Conservation (phyloP, 2,113 vertebrate genomes). For the Microtus montanus region DNA sequence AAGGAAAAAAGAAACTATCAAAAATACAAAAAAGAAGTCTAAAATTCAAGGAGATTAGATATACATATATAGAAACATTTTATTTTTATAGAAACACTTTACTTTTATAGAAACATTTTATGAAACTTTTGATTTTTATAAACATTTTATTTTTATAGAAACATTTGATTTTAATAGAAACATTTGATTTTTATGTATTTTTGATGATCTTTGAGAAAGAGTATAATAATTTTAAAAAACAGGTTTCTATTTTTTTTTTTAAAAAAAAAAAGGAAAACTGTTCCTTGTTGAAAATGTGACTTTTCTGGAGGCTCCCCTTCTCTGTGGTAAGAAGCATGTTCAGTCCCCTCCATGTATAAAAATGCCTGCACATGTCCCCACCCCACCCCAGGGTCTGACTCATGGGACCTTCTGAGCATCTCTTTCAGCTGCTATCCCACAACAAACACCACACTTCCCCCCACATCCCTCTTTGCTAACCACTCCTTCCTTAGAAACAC, state of each 20-base stretch:
- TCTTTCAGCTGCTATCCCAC: not conserved
- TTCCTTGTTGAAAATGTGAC: not conserved
- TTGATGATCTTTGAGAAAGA: not conserved
- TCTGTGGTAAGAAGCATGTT: not conserved
- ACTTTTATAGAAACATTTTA: not conserved
- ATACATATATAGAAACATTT: not conserved
- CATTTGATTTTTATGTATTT: not conserved
- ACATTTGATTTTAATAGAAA: not conserved
- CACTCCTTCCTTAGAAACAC: not conserved
- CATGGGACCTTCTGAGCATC: not conserved
- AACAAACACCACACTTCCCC: slow-evolving; percentile 39
- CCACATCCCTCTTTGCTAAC: not conserved
- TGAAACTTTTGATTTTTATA: not conserved
- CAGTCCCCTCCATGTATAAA: not conserved
- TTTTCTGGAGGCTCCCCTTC: not conserved
- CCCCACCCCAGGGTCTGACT: not conserved
- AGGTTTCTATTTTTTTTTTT: not conserved
- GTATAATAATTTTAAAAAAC: not conserved
- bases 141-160: not conserved
- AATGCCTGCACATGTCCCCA: not conserved
- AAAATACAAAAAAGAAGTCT: not conserved
- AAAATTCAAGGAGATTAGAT: not conserved
- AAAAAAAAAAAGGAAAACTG: not conserved
- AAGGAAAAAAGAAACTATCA: not conserved
- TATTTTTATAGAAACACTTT: too few species aligned